Evolutionary conservation across 2,888 invertebrate genomes (phyloP).

Genomic region (Tanytarsus gracilentus): DNA sequence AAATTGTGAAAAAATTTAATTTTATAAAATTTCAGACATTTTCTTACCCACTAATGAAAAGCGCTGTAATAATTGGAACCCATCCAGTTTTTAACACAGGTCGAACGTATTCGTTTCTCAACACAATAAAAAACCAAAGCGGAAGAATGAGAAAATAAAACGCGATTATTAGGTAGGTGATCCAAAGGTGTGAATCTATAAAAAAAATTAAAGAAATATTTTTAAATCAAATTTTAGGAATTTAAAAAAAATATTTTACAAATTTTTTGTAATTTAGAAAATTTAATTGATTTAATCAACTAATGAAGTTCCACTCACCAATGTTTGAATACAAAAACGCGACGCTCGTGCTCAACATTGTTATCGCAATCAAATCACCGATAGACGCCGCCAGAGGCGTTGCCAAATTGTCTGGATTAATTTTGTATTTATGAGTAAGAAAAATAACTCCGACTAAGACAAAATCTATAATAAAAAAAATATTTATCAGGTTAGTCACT

Average conservation of each 20-base stretch:
- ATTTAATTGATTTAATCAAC: no score
- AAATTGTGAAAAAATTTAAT: no score
- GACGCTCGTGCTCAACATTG: slow-evolving; percentile 74
- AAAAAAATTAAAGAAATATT: no score
- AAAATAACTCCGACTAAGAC: slow-evolving; percentile 87
- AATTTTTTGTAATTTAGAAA: no score
- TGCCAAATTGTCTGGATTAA: slow-evolving; percentile 95
- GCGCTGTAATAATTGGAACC: slow-evolving; percentile 88
- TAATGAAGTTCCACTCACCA: slow-evolving; percentile 54
- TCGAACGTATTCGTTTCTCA: slow-evolving; percentile 76
- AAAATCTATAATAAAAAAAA: slow-evolving; percentile 54
- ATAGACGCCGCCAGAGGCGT: slow-evolving; percentile 93
- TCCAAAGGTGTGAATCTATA: slow-evolving; percentile 61
- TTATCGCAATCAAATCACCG: slow-evolving; percentile 88
- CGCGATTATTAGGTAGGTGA: slow-evolving; percentile 62
- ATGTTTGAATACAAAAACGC: slow-evolving; percentile 61
- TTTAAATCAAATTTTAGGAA: no score
- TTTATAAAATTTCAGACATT: no score
- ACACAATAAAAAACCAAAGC: slow-evolving; percentile 75
- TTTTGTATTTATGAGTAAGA: slow-evolving; percentile 66
- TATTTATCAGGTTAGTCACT: no score
- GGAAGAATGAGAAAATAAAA: slow-evolving; percentile 69
- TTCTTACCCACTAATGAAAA: slow-evolving; percentile 91
- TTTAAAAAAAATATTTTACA: no score
- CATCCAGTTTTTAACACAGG: slow-evolving; percentile 83